Conservation (phyloP, 30 jellyfish, hydroid and myxozoan genomes). For the Chrysaora quinquecirrha region DNA sequence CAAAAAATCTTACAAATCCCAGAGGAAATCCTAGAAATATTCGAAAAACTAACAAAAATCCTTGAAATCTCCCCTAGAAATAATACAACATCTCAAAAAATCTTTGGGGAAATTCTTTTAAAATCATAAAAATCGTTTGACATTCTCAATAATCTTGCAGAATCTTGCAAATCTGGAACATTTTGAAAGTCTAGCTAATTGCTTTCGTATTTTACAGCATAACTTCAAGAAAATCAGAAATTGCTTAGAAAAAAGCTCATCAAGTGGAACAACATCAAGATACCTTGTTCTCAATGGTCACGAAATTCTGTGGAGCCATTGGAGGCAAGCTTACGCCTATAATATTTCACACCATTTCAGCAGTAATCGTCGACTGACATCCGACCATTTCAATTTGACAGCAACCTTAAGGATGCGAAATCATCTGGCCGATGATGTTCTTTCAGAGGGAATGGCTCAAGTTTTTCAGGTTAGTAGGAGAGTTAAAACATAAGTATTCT, state of each 20-base stretch:
- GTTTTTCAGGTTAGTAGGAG: conserved; percentile 8
- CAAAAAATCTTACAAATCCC: too few species aligned
- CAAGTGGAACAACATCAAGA: neutral
- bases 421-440: too few species aligned
- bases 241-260: neutral
- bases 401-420: conserved; percentile 19
- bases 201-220: neutral
- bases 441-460: conserved; percentile 3
- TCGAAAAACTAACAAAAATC: too few species aligned
- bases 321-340: conserved; percentile 6
- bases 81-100: too few species aligned
- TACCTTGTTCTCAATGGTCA: neutral
- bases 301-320: conserved; percentile 7
- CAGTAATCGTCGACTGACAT: conserved; percentile 9
- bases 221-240: neutral
- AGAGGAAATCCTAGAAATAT: too few species aligned
- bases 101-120: too few species aligned
- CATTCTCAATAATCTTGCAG: too few species aligned
- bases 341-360: conserved; percentile 11
- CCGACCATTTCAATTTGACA: conserved; percentile 11
- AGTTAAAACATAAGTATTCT: neutral
- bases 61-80: too few species aligned
- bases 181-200: neutral
- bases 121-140: too few species aligned
- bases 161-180: neutral